Conservation (phyloP, 2,113 vertebrate species). For the Tichodroma muraria region DNA sequence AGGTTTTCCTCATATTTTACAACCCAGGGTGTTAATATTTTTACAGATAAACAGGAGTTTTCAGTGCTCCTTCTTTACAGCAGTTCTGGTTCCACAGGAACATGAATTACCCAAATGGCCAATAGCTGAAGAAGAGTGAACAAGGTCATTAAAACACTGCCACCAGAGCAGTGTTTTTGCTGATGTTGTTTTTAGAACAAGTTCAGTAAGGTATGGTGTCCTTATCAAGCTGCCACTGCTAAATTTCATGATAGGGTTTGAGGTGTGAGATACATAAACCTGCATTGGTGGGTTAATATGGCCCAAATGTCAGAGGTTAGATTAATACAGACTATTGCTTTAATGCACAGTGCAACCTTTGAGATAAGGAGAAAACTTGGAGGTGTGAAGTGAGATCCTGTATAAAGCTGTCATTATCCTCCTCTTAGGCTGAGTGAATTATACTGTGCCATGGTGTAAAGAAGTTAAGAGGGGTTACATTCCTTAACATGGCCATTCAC, state of each 20-base stretch:
- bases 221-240: slow-evolving; percentile 67
- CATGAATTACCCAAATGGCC: background rate
- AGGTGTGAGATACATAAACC: slow-evolving; percentile 79
- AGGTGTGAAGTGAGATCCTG: slow-evolving; percentile 72
- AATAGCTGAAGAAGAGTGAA: background rate
- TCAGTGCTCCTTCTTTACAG: background rate
- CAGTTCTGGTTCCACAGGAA: background rate
- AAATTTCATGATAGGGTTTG: slow-evolving; percentile 67
- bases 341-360: slow-evolving; percentile 62
- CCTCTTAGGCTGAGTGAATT: slow-evolving; percentile 59
- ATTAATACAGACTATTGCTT: slow-evolving; percentile 66
- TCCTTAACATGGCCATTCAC: slow-evolving; percentile 54
- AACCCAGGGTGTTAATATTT: background rate
- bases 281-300: slow-evolving; percentile 41
- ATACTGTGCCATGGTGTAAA: slow-evolving; percentile 52
- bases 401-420: slow-evolving; percentile 63
- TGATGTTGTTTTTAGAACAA: slow-evolving; percentile 76
- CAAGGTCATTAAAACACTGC: slow-evolving; percentile 65
- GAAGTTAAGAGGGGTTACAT: slow-evolving; percentile 68
- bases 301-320: slow-evolving; percentile 60
- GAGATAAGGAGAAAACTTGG: slow-evolving; percentile 64
- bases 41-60: background rate
- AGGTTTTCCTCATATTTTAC: background rate
- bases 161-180: slow-evolving; percentile 32
- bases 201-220: slow-evolving; percentile 45